Evolutionary conservation across 2,888 invertebrate genomes (phyloP), one percentile per base, ranked within the genome.

Genomic region (Polydrusus cervinus): DNA sequence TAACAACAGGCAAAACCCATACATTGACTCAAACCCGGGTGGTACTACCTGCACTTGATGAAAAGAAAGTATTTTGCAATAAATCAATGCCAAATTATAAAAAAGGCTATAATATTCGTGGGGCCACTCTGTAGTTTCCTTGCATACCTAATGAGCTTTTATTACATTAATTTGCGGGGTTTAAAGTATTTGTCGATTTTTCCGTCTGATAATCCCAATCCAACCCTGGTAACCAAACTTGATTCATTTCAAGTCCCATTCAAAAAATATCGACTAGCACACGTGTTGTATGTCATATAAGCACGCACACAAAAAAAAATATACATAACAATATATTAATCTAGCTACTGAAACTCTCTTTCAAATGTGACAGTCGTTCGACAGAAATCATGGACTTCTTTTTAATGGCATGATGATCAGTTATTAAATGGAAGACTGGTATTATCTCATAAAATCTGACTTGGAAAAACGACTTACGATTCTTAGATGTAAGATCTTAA

Each of bases 281-380:
- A 69, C 69, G 69, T 69, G 69, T 60, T 60, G 34, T 49, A 49
- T 60, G 69, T 69, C 69, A 57, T 60, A 69, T 69, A 69, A 34
- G 38, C 47, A 30, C 51, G 18, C 38, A 60, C 14, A 51, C 53
- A 68, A 45, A 49, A 69, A 60, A 60, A 20, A 61, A 69, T 69
- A 60, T 60, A 69, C 60, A 73, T 67, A 75, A 70, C 66, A 66
- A 71, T 70, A 45, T 65, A 75, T 67, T 66, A 67, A 71, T 75
- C 53, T 71, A 61, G 75, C 71, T 75, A 75, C 75, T 61, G 75
- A 67, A 75, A 66, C 75, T 71, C 65, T 70, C 47, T 61, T 61
- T 20, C 49, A 47, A 65, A 70, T 71, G 55, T 34, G 70, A 74
- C 74, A 69, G 70, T 70, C 13, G 65, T 14, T 49, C 74, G 47